Evolutionary conservation across 2,797 vertebrate species (phyloP).

Genomic region (Halcyon chelicuti): DNA sequence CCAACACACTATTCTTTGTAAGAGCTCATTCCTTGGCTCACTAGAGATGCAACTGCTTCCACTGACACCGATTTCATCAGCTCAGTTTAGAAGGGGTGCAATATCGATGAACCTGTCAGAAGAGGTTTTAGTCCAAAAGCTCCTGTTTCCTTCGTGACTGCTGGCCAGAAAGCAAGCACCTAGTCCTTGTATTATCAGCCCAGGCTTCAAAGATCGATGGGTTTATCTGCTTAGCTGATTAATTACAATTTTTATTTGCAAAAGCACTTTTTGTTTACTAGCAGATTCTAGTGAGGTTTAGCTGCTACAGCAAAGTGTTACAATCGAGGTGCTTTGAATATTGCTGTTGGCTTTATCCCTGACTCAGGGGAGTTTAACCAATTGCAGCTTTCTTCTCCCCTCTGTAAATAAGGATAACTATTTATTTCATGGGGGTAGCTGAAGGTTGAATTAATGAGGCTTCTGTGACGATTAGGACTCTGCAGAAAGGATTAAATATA

Average conservation of each 20-base stretch:
- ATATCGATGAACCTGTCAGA: background rate
- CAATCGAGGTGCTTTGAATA: background rate
- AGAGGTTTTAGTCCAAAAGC: background rate
- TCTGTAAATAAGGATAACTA: background rate
- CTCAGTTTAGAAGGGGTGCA: background rate
- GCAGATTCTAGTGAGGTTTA: background rate
- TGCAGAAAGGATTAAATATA: background rate
- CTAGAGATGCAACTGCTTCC: background rate
- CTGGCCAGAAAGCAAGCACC: background rate
- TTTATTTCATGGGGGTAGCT: background rate
- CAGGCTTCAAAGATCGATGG: background rate
- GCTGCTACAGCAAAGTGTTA: background rate
- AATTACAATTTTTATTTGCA: background rate
- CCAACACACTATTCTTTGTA: background rate
- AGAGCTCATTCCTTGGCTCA: background rate
- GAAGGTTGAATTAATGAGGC: background rate
- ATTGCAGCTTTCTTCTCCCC: background rate
- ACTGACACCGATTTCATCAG: background rate
- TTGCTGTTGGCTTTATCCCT: background rate
- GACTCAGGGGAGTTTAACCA: background rate
- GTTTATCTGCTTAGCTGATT: background rate
- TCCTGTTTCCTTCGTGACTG: background rate
- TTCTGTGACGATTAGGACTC: background rate
- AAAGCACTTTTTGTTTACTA: background rate
- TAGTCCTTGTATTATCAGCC: background rate